These are phyloP conservation scores for Anarrhichthys ocellatus DNA, from an alignment of 2,113 vertebrate species.

Conservation along the genomic window DNA sequence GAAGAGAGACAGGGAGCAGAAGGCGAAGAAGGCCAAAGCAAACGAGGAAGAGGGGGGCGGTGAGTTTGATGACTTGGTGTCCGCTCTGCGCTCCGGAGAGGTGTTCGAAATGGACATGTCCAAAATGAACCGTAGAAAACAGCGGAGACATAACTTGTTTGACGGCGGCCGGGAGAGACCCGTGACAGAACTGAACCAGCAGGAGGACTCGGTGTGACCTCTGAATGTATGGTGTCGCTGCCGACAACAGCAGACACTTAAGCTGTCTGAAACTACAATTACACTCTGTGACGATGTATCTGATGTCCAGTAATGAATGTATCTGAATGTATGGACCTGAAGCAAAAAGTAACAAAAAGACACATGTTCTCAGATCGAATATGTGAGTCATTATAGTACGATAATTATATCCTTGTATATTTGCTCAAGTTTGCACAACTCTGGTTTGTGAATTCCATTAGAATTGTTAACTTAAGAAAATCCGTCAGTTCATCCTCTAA, in stretches of 20 bases:
- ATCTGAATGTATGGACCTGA: background rate
- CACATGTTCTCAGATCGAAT: background rate
- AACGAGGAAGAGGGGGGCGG: constrained; percentile 40
- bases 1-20: constrained; percentile 63
- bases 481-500: background rate
- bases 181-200: constrained; percentile 1
- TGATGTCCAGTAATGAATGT: background rate
- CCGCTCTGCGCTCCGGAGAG: constrained; percentile 68
- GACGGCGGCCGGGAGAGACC: constrained; percentile 50
- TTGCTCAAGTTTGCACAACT: background rate
- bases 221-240: background rate
- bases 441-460: background rate
- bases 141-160: constrained; percentile 4
- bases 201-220: background rate
- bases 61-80: constrained; percentile 74
- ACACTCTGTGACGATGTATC: background rate
- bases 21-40: constrained; percentile 23
- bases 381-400: background rate
- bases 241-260: background rate
- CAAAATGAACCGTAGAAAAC: constrained; percentile 56
- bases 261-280: background rate
- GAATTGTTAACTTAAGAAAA: background rate
- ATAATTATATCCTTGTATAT: background rate
- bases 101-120: constrained; percentile 62
- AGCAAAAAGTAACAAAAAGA: background rate